phyloP scores from a whole-genome alignment of 2,113 vertebrate species.

The Carlito syrichta region DNA sequence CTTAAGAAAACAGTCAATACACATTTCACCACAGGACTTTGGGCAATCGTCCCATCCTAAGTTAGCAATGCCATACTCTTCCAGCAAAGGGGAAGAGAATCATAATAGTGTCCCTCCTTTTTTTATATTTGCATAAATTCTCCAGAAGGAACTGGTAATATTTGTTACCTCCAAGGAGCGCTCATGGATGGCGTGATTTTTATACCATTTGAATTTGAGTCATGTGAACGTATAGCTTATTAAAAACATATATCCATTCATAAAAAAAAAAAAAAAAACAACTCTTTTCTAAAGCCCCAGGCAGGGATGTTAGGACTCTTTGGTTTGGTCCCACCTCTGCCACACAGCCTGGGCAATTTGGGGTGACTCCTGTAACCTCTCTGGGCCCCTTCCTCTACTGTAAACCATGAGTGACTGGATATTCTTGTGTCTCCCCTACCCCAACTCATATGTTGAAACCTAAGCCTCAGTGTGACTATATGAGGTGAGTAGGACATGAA shows the following conservation, averaged over 20 bases:
- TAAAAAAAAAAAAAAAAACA: neutral
- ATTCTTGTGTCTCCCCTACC: too few species aligned
- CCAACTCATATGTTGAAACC: neutral
- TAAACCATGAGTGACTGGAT: neutral
- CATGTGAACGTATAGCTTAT: neutral
- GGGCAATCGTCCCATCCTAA: neutral
- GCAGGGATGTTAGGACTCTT: neutral
- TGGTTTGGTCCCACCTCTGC: neutral
- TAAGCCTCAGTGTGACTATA: fast-evolving
- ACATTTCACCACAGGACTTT: neutral
- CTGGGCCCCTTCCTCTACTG: neutral
- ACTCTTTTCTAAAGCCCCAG: neutral
- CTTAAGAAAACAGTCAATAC: neutral
- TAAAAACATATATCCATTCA: neutral
- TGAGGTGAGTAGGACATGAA: neutral
- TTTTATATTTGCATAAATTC: neutral
- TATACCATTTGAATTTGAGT: neutral
- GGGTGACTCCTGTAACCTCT: neutral
- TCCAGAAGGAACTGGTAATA: neutral
- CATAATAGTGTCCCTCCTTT: neutral
- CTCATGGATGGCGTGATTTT: neutral
- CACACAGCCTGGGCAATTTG: neutral
- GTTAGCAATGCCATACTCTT: neutral
- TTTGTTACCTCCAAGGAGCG: neutral
- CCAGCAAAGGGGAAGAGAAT: neutral